These are phyloP conservation scores for Cheilosia scutellata DNA, from an alignment of 2,888 invertebrate genomes.

Conservation along the genomic window DNA sequence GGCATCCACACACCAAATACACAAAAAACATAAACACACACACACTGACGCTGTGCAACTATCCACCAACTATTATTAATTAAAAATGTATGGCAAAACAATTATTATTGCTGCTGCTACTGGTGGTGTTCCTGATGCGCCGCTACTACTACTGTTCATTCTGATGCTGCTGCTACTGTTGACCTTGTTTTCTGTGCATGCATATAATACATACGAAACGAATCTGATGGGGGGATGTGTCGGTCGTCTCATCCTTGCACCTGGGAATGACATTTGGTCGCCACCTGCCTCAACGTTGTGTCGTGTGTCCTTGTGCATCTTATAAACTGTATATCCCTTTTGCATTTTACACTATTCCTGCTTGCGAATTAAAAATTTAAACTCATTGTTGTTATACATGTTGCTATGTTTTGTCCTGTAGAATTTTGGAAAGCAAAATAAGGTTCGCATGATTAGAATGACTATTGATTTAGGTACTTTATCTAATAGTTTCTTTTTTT, in stretches of 20 bases:
- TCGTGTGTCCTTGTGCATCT: conserved; percentile 77
- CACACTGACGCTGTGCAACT: conserved; percentile 24
- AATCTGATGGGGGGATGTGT: conserved; percentile 15
- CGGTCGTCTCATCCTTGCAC: conserved; percentile 54
- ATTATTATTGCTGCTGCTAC: conserved; percentile 58
- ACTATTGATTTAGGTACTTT: conserved; percentile 3
- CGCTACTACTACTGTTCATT: conserved; percentile 35
- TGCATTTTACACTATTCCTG: conserved; percentile 65
- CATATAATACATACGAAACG: conserved; percentile 51
- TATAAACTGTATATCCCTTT: conserved; percentile 42
- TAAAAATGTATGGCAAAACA: conserved; percentile 71
- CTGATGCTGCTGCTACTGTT: conserved; percentile 43
- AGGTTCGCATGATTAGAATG: conserved; percentile 86
- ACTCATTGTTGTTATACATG: conserved; percentile 62
- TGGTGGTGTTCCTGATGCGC: conserved; percentile 39
- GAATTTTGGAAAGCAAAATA: conserved; percentile 94
- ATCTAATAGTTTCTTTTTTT: conserved; percentile 26
- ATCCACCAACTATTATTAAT: conserved; percentile 65
- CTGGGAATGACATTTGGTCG: conserved; percentile 72
- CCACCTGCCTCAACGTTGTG: conserved; percentile 74
- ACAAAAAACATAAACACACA: conserved; percentile 29
- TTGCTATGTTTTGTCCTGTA: conserved; percentile 81
- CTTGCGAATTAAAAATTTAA: conserved; percentile 59
- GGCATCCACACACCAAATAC: conserved; percentile 9
- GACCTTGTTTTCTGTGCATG: conserved; percentile 70